Percentiles rank a stretch among this genome's conserved stretches.
Conservation (phyloP, 2,797 vertebrate species). For the Bradypodion ventrale region DNA sequence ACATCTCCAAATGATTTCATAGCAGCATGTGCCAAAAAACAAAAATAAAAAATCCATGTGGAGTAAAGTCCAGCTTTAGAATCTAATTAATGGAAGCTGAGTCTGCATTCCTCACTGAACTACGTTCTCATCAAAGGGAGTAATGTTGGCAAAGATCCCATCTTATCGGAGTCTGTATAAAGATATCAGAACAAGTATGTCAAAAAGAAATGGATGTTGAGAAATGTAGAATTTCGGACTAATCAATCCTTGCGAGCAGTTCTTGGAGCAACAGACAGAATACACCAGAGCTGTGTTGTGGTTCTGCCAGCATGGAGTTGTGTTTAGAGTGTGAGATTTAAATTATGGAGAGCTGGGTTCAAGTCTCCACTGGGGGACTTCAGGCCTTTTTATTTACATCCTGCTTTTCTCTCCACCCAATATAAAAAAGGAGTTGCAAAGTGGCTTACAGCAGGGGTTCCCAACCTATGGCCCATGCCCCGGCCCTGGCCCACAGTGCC, state of each 20-base stretch:
- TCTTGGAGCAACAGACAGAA: no score
- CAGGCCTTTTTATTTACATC: background rate
- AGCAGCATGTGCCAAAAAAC: background rate
- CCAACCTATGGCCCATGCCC: no score
- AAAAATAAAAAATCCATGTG: background rate
- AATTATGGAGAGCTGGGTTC: background rate
- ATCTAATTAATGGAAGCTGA: background rate
- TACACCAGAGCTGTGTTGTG: background rate
- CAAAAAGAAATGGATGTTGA: background rate
- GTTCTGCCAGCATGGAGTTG: background rate
- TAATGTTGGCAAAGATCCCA: background rate
- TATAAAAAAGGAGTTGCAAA: no score
- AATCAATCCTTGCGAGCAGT: background rate
- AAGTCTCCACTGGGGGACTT: background rate
- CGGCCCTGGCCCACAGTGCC: no score
- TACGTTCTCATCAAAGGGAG: background rate
- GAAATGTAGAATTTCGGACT: background rate
- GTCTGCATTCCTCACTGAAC: conserved; percentile 10
- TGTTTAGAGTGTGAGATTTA: background rate
- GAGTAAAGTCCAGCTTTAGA: conserved; percentile 21
- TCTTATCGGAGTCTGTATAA: background rate
- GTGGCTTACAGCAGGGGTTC: no score
- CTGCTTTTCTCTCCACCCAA: no score
- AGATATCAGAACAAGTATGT: background rate
- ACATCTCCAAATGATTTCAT: background rate